phyloP scores from a whole-genome alignment of 2,888 invertebrate genomes.

The Ashinkailepas kermadecensis region DNA sequence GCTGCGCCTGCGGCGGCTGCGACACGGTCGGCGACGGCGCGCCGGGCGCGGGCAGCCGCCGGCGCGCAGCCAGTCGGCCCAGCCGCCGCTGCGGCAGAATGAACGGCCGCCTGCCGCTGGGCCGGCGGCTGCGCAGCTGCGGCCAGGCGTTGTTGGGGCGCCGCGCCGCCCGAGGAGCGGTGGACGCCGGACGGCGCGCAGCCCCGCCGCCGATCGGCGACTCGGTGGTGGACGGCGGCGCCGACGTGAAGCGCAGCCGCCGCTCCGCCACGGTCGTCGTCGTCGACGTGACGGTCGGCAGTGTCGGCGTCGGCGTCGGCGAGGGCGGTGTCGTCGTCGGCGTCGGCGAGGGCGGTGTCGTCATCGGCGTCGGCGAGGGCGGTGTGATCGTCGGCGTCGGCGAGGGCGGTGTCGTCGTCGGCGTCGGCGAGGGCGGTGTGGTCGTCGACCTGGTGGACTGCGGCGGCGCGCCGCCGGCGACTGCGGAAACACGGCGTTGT shows the following conservation, averaged over 20 bases:
- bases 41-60: slow-evolving; percentile 8
- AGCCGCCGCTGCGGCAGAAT: slow-evolving; percentile 13
- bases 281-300: slow-evolving; percentile 14
- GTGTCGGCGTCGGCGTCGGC: not conserved
- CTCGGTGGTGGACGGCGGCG: slow-evolving; percentile 26
- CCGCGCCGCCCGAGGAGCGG: slow-evolving; percentile 25
- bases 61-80: not conserved
- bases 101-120: not conserved
- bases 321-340: not conserved
- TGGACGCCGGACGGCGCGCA: slow-evolving; percentile 25
- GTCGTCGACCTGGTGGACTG: too few species aligned
- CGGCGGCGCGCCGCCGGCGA: too few species aligned
- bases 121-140: slow-evolving; percentile 6
- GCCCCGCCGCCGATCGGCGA: slow-evolving; percentile 19
- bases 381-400: not conserved
- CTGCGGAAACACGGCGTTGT: too few species aligned
- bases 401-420: not conserved
- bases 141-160: slow-evolving; percentile 28
- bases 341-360: not conserved
- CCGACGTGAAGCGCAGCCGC: slow-evolving; percentile 23
- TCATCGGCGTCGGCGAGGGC: not conserved
- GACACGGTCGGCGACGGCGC: slow-evolving; percentile 35
- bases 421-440: too few species aligned
- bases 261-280: slow-evolving; percentile 14
- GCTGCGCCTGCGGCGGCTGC: slow-evolving; percentile 47